Conservation (phyloP, 2,888 invertebrate species). For the Heliconius cydno region DNA sequence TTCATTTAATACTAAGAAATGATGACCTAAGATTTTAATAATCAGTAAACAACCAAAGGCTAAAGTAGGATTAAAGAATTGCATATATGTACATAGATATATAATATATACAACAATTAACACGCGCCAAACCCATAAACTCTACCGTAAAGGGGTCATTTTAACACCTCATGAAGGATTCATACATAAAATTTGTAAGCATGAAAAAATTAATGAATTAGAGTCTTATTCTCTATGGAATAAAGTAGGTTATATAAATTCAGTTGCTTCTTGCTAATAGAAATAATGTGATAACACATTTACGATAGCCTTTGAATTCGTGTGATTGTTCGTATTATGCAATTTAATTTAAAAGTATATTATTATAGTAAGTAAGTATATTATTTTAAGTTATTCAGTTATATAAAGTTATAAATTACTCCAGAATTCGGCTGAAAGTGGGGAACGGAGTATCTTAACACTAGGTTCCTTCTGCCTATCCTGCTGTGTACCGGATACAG, state of each 20-base stretch:
- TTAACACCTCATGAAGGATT: slow-evolving; percentile 37
- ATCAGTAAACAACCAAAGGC: slow-evolving; percentile 9
- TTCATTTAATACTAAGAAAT: not conserved
- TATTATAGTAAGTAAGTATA: too few relatives aligned
- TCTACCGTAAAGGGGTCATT: slow-evolving; percentile 32
- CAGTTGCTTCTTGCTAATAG: not conserved
- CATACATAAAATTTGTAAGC: slow-evolving; percentile 17
- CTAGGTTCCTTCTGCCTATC: too few relatives aligned
- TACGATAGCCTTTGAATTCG: slow-evolving; percentile 28
- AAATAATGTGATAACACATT: slow-evolving; percentile 35
- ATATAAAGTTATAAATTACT: too few relatives aligned
- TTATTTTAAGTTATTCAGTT: not conserved
- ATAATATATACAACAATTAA: slow-evolving; percentile 2
- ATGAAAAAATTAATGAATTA: not conserved
- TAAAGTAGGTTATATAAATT: slow-evolving; percentile 17
- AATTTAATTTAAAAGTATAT: slow-evolving; percentile 17
- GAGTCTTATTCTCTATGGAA: not conserved
- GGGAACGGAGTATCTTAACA: too few relatives aligned
- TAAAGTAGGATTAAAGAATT: slow-evolving; percentile 24
- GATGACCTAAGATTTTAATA: slow-evolving; percentile 14
- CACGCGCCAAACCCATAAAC: slow-evolving; percentile 29
- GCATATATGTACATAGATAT: not conserved
- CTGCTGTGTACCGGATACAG: too few relatives aligned
- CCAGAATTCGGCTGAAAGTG: too few relatives aligned
- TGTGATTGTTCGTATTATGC: not conserved